Evolutionary conservation across 2,888 invertebrate genomes (phyloP), one percentile per base, ranked within the genome.

Genomic region (Petrolisthes manimaculis): DNA sequence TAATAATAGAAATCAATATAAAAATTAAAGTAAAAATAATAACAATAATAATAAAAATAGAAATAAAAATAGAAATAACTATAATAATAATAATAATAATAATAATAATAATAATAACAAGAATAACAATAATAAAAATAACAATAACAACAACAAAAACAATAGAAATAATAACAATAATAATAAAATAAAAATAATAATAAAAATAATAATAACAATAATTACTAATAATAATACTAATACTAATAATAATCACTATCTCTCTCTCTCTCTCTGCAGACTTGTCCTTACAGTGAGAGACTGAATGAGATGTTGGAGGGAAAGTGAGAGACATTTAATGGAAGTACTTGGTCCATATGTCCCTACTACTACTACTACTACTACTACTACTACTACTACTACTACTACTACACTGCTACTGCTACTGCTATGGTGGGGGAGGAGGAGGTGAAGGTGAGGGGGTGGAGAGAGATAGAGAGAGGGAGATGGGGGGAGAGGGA

Each of bases 231-330:
- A 21, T 53, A 55, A 75, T n/a, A 55, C 8, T 8, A 9, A n/a
- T 55, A 0, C 74, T 0, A 5, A 67, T 54, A 77, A 9, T 37
- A 8, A 4, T 53, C 53, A 83, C 18, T 9, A 18, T 4, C 75
- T 71, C 18, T 78, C 6, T 82, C 21, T 61, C 24, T n/a, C 53
- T 67, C 12, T 67, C 54, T 6, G 9, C 78, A 87, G 87, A 4
- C 55, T 9, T 87, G 87, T 14, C 87, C 87, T 0, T 87, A 87
- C 78, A 37, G 14, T 55, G 69, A 83, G 9, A 87, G 78, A 6
- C 54, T 87, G 21, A 69, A 87, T 55, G 18, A 77, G 71, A 87
- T 78, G 74, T 9, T 87, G 83, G 78, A 51, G n/a, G 0, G 79
- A 83, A 56, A 87, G 71, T 79, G 71, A 87, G 71, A 67, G 53